phyloP scores from a whole-genome alignment of 2,113 vertebrate genomes.

The Pterocles gutturalis region DNA sequence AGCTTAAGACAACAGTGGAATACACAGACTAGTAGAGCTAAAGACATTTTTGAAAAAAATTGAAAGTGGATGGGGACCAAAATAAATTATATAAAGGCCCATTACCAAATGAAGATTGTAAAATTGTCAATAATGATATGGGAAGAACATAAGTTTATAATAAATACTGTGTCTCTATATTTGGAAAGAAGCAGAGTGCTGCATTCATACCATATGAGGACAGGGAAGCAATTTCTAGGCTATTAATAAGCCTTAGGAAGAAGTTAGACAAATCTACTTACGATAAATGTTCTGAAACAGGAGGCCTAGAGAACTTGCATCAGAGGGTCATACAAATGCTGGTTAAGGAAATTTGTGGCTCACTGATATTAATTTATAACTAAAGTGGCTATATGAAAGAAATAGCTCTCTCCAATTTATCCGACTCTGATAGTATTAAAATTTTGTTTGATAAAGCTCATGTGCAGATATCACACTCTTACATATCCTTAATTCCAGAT shows the following conservation, averaged over 20 bases:
- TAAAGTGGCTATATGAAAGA: neutral
- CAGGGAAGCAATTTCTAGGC: neutral
- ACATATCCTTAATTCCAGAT: neutral
- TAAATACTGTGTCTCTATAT: neutral
- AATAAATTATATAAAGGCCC: neutral
- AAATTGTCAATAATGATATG: neutral
- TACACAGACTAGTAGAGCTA: neutral
- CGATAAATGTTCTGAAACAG: neutral
- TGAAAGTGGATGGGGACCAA: neutral
- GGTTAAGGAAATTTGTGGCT: neutral
- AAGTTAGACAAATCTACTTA: neutral
- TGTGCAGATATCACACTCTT: neutral
- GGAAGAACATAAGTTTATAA: slow-evolving; percentile 15
- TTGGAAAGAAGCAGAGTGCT: slow-evolving; percentile 1
- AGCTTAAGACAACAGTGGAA: neutral
- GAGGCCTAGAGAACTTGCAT: neutral
- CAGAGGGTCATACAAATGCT: neutral
- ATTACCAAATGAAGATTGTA: neutral
- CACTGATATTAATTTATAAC: neutral
- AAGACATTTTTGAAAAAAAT: neutral
- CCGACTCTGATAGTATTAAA: neutral
- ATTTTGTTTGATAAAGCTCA: neutral
- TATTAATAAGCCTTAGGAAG: slow-evolving; percentile 30
- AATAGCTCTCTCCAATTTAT: neutral
- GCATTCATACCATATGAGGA: slow-evolving; percentile 32